Evolutionary conservation across 2,797 vertebrate species (phyloP), one percentile per base, ranked within the genome.

Genomic region (Uromys caudimaculatus): DNA sequence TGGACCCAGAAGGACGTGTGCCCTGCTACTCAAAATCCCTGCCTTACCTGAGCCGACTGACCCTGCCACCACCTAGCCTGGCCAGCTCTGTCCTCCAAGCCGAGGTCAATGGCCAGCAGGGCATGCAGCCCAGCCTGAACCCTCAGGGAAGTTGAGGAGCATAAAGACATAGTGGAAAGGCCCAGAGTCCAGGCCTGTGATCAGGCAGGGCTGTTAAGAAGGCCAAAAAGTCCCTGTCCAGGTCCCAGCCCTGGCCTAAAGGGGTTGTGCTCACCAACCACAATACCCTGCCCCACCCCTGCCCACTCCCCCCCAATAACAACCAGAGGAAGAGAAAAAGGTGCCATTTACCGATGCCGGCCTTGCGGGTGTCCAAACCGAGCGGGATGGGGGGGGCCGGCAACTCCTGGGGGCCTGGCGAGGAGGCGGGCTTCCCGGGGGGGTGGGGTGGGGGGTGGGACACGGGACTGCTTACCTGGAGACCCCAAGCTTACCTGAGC

Each of bases 261-360:
- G 90, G 97, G 93, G 67, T 81, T 64, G 62, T 97, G 92, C 93
- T 97, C 95, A 92, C 75, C 97, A 97, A 95, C 95, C 97, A 91
- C 95, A 95, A 96, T 83, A 96, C 96, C 94, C 96, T 97, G 95
- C 83, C 96, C 95, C 92, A 23, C 97, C 97, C 95, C 96, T 94
- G 85, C 96, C 98, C 97, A 12, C 67, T 92, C 93, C 97, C 97
- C 95, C 95, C 95, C 95, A 97, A 96, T 93, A 95, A 96, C 89
- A 97, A 97, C 96, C 97, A 97, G 97, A 97, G 97, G 95, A 98
- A 97, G 95, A 97, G 97, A 98, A 98, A 98, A 97, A 98, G 96
- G 96, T 95, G 97, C 97, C 96, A 96, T 97, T 98, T 98, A 97
- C 97, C 95, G 97, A 97, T 97, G 97, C 98, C 96, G 91, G 96